Percentiles rank a stretch among this genome's conserved stretches.
Conservation (phyloP, 1,140 invertebrate species). For the Acromyrmex echinatior region DNA sequence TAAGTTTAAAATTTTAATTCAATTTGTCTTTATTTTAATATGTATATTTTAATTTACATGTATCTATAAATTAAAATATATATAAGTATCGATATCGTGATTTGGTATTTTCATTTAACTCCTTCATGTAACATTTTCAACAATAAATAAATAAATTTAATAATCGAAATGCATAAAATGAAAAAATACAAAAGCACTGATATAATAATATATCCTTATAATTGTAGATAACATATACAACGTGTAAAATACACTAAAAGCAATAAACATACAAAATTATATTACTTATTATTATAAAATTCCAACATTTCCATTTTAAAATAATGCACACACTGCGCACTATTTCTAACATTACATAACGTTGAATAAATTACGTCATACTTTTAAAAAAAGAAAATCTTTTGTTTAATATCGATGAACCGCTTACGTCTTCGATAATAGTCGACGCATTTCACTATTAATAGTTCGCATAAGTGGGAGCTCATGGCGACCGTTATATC, state of each 20-base stretch:
- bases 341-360: conserved; percentile 26
- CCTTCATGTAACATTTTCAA: conserved; percentile 3
- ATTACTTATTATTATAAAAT: conserved; percentile 12
- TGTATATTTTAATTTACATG: conserved; percentile 7
- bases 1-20: neutral
- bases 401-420: conserved; percentile 34
- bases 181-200: conserved; percentile 22
- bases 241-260: conserved; percentile 15
- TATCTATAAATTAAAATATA: conserved; percentile 20
- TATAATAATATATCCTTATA: neutral
- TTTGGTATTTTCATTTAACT: neutral
- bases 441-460: conserved; percentile 33
- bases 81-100: neutral
- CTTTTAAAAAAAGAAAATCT: conserved; percentile 24
- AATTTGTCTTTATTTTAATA: neutral
- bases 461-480: conserved; percentile 38
- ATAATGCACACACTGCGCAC: neutral
- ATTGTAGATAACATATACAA: neutral
- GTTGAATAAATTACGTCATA: conserved; percentile 14
- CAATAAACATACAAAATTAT: conserved; percentile 27
- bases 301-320: neutral
- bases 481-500: conserved; percentile 54
- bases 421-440: conserved; percentile 36
- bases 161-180: conserved; percentile 8
- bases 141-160: conserved; percentile 1